phyloP scores from a whole-genome alignment of 1,140 invertebrate genomes.

The Eufriesea mexicana region DNA sequence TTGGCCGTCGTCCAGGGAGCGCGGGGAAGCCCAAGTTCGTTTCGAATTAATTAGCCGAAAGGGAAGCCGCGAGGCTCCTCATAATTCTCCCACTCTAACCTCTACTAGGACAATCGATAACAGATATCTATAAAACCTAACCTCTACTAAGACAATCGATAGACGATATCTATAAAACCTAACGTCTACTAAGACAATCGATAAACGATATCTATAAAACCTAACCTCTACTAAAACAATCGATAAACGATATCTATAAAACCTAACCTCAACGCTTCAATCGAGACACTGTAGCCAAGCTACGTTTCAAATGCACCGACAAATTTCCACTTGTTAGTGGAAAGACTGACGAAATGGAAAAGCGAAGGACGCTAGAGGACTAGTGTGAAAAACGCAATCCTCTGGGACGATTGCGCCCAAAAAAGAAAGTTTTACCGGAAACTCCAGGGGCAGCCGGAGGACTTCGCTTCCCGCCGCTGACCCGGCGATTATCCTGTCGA shows the following conservation, averaged over 20 bases:
- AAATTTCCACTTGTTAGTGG: no score
- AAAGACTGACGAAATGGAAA: no score
- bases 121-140: background rate
- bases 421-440: constrained; percentile 9
- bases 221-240: background rate
- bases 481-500: constrained; percentile 78
- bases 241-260: background rate
- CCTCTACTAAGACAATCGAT: background rate
- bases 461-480: constrained; percentile 56
- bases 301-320: no score
- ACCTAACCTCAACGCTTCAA: no score
- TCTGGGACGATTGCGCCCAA: background rate
- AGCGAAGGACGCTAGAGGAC: no score
- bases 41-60: background rate
- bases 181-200: background rate
- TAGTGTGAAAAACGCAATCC: background rate
- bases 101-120: background rate
- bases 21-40: background rate
- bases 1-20: background rate
- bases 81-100: background rate
- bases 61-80: background rate
- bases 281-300: no score
- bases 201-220: background rate
- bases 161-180: background rate
- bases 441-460: constrained; percentile 12